Conservation (phyloP, 30 jellyfish, hydroid and myxozoan species). For the Turritopsis dohrnii region DNA sequence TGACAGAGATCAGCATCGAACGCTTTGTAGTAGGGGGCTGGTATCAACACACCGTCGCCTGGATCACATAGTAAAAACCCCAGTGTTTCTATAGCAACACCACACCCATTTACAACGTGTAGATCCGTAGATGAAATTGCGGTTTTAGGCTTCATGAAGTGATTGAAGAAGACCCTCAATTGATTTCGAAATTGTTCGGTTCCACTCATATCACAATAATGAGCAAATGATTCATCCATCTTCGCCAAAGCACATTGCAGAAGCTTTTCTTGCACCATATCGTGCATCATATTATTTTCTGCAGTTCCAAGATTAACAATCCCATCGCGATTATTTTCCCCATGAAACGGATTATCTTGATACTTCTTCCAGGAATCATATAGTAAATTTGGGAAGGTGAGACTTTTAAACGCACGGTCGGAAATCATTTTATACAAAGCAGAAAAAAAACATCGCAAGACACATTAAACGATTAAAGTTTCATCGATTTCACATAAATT, state of each 20-base stretch:
- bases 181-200: slow-evolving; percentile 38
- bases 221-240: slow-evolving; percentile 23
- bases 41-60: slow-evolving; percentile 55
- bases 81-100: slow-evolving; percentile 54
- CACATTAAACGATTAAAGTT: neutral
- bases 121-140: slow-evolving; percentile 35
- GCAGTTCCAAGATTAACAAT: slow-evolving; percentile 66
- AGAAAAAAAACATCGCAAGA: neutral
- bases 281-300: slow-evolving; percentile 45
- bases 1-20: slow-evolving; percentile 31
- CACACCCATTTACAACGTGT: slow-evolving; percentile 54
- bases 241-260: slow-evolving; percentile 6
- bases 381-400: neutral
- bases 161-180: slow-evolving; percentile 36
- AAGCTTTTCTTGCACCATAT: slow-evolving; percentile 26
- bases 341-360: slow-evolving; percentile 41
- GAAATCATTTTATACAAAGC: neutral
- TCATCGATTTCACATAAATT: neutral
- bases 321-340: slow-evolving; percentile 46
- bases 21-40: slow-evolving; percentile 71
- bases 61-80: slow-evolving; percentile 45
- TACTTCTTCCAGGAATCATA: slow-evolving; percentile 10
- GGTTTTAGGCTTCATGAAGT: slow-evolving; percentile 39
- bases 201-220: slow-evolving; percentile 46
- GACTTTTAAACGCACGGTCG: neutral